Conservation (phyloP, 2,888 invertebrate species). For the Hedychridium roseum region DNA sequence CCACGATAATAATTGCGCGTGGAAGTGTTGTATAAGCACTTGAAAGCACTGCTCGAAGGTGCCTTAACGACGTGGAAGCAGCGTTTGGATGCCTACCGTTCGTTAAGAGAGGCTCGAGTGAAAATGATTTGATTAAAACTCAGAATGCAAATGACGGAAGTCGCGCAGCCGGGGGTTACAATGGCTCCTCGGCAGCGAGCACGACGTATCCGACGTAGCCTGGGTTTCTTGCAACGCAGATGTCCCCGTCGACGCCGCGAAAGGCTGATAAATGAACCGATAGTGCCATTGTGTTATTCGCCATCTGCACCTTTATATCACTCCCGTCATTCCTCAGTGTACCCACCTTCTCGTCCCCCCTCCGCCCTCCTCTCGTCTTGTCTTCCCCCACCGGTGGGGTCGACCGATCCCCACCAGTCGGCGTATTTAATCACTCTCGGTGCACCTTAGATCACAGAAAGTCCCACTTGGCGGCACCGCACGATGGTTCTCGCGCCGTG, state of each 20-base stretch:
- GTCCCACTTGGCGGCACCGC: conserved; percentile 5
- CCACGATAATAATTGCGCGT: too few species aligned
- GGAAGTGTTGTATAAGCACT: too few species aligned
- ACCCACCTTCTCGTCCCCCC: conserved; percentile 21
- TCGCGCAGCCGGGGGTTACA: conserved; percentile 40
- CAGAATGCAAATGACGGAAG: conserved; percentile 54
- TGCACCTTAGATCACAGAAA: conserved; percentile 4
- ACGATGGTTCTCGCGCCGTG: not conserved
- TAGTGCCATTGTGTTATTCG: conserved; percentile 55
- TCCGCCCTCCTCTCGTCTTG: conserved; percentile 14
- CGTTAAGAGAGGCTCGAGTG: conserved; percentile 23
- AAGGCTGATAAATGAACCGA: conserved; percentile 62
- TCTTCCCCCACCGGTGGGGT: not conserved
- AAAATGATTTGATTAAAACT: conserved; percentile 60
- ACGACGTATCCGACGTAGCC: conserved; percentile 33
- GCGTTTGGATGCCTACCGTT: conserved; percentile 16
- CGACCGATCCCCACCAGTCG: not conserved
- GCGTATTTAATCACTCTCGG: conserved; percentile 5
- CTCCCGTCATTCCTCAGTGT: conserved; percentile 29
- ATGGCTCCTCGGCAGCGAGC: conserved; percentile 39
- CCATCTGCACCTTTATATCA: conserved; percentile 54
- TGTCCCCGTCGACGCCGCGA: conserved; percentile 42
- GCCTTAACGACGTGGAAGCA: too few species aligned
- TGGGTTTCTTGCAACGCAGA: conserved; percentile 17
- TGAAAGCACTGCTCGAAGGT: too few species aligned